Evolutionary conservation across 2,888 invertebrate species (phyloP).

Genomic region (Unio delphinus): DNA sequence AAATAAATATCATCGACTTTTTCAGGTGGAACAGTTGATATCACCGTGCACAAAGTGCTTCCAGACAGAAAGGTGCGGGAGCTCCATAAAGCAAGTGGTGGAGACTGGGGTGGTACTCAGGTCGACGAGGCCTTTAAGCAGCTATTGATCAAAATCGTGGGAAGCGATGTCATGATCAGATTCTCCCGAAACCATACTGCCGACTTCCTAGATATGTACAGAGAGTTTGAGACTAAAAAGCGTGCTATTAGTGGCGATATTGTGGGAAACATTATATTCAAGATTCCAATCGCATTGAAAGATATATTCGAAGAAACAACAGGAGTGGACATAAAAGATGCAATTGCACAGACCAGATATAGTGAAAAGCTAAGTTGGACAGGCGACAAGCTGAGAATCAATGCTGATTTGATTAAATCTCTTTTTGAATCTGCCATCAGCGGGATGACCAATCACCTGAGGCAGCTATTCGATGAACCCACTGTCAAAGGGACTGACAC

Average conservation of each 20-base stretch:
- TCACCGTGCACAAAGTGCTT: conserved; percentile 21
- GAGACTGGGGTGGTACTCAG: conserved; percentile 25
- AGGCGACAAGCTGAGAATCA: conserved; percentile 11
- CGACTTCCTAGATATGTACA: conserved; percentile 14
- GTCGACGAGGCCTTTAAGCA: conserved; percentile 19
- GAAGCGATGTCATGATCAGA: conserved; percentile 1
- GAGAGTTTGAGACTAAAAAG: conserved; percentile 20
- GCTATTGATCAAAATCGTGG: conserved; percentile 14
- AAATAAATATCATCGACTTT: not conserved
- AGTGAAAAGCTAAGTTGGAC: conserved; percentile 6
- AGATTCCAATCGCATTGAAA: conserved; percentile 11
- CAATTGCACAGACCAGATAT: conserved; percentile 8
- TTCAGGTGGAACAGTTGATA: conserved; percentile 27
- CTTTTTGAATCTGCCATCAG: conserved; percentile 8
- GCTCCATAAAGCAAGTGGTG: conserved; percentile 23
- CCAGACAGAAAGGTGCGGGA: conserved; percentile 13
- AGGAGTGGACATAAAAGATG: conserved; percentile 4
- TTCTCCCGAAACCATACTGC: conserved; percentile 8
- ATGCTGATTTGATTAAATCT: conserved; percentile 5
- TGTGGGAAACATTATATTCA: conserved; percentile 10
- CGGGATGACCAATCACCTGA: conserved; percentile 13
- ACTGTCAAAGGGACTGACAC: conserved; percentile 9
- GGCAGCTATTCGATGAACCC: conserved; percentile 5
- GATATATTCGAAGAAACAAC: conserved; percentile 8
- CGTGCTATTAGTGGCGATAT: conserved; percentile 8